Evolutionary conservation across 2,113 vertebrate species (phyloP), one percentile per base, ranked within the genome.

Genomic region (Anarrhichthys ocellatus): DNA sequence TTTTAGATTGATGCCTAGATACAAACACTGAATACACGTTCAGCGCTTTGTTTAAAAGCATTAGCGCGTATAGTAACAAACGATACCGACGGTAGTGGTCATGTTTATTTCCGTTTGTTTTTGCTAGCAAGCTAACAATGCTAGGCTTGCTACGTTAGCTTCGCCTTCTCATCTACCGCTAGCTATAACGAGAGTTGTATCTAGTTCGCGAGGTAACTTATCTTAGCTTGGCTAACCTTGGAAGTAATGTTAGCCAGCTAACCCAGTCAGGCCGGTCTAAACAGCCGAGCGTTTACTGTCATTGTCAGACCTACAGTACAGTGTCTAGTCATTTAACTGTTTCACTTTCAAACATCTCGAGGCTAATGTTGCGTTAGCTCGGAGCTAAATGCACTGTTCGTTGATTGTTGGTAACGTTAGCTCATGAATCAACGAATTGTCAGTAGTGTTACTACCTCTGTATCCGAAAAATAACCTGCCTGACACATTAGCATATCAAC

Each of bases 101-200:
- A 20, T 50, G 44, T 76, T 75, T 17, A n/a, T 80, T 74, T 85
- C 62, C 50, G 82, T 67, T 74, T 82, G 70, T 85, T 40, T 80
- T 77, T 67, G 61, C 76, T 86, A 89, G 56, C 61, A 13, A 14
- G 89, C 86, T 85, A 86, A 61, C 20, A 74, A 48, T 29, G 82
- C 73, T 86, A 84, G 75, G 56, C 38, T 83, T 36, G 81, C 84
- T 78, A 29, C 32, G 56, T 72, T 91, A 92, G 86, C 86, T 46
- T 89, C 9, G 75, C 74, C 17, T 44, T 59, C n/a, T 32, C 10
- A 44, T 79, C 38, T 14, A 40, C 5, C 34, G 29, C 59, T 46
- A 13, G 22, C 69, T 38, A 1, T 58, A 64, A 46, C 24, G 63
- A 48, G 36, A 48, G 56, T 42, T 56, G 36, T 48, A 44, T 44